These are phyloP conservation scores for Naso thynnoides DNA, from an alignment of 2,797 vertebrate genomes.

Conservation along the genomic window DNA sequence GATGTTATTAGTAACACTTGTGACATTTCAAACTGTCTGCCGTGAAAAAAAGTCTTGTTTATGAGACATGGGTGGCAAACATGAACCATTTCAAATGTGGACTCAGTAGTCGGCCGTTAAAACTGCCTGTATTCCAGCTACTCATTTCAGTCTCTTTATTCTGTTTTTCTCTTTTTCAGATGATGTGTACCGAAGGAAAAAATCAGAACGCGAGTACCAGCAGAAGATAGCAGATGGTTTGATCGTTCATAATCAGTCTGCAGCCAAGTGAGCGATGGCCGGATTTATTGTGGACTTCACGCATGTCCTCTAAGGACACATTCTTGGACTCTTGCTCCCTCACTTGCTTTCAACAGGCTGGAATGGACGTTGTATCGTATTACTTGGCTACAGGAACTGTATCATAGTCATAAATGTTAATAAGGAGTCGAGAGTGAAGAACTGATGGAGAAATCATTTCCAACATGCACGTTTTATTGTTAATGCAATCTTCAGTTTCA, in stretches of 20 bases:
- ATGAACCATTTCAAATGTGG: neutral
- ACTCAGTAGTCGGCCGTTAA: neutral
- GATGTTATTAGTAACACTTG: conserved; percentile 7
- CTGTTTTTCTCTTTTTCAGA: conserved; percentile 81
- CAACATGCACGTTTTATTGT: conserved; percentile 69
- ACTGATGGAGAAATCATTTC: conserved; percentile 35
- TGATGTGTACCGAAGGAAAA: conserved; percentile 96
- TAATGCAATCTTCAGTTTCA: conserved; percentile 37
- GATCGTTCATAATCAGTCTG: conserved; percentile 60
- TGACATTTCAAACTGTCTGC: neutral
- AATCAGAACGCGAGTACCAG: conserved; percentile 90
- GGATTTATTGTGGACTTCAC: conserved; percentile 29
- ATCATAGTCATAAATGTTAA: conserved; percentile 11
- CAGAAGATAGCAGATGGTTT: conserved; percentile 81
- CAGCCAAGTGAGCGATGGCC: conserved; percentile 74
- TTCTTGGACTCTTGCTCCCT: conserved; percentile 32
- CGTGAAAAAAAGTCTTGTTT: conserved; percentile 5
- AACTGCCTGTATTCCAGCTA: neutral
- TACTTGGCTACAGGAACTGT: neutral
- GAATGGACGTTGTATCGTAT: neutral
- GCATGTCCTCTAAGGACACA: conserved; percentile 23
- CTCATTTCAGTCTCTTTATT: conserved; percentile 21
- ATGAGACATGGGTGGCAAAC: neutral
- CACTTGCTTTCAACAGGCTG: conserved; percentile 11
- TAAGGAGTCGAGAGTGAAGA: conserved; percentile 14